Evolutionary conservation across 2,797 vertebrate species (phyloP).

Genomic region (Rhabdophis nuchalis): DNA sequence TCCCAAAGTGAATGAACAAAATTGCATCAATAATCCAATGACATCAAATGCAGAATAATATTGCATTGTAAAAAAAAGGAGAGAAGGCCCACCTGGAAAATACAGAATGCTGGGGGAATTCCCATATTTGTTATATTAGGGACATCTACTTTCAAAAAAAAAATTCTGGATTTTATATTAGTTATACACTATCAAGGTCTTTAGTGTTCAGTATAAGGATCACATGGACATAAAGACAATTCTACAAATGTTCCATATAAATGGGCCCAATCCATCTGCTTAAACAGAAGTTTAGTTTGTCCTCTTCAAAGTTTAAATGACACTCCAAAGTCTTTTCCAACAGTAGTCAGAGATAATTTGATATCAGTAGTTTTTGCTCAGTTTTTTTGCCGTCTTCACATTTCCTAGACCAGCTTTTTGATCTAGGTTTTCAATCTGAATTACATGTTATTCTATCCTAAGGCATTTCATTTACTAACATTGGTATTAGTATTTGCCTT

Average conservation of each 20-base stretch:
- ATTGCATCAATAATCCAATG: neutral
- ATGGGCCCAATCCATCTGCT: neutral
- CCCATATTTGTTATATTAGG: neutral
- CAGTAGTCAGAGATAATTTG: neutral
- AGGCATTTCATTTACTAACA: neutral
- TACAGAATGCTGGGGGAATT: neutral
- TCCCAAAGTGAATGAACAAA: neutral
- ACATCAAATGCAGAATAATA: neutral
- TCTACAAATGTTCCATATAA: neutral
- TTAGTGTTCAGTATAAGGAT: neutral
- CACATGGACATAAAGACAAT: neutral
- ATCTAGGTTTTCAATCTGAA: neutral
- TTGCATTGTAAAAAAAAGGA: neutral
- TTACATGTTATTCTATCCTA: neutral
- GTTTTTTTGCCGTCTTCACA: neutral
- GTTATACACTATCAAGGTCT: neutral
- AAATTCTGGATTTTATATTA: neutral
- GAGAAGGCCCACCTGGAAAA: neutral
- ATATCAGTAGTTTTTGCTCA: neutral
- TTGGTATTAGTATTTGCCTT: neutral
- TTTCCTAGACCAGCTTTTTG: neutral
- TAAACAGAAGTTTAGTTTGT: neutral
- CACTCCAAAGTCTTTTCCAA: neutral
- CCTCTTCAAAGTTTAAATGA: neutral
- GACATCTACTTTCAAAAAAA: neutral